These are phyloP conservation scores for Trachelus stipa DNA, from an alignment of 2,888 invertebrate species.

Conservation along the genomic window DNA sequence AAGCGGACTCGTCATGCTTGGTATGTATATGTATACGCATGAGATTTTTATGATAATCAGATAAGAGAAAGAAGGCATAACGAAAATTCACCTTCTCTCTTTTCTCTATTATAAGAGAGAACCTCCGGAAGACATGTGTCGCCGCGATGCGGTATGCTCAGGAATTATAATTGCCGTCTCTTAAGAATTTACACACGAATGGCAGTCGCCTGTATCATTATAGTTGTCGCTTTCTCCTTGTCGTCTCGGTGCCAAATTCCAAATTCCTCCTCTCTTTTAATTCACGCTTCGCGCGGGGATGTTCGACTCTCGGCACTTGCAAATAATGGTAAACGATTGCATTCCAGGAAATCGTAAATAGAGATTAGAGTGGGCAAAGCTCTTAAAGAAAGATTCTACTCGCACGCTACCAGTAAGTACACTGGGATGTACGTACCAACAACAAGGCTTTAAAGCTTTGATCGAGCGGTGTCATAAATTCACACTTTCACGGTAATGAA, in stretches of 20 bases:
- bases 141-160: slow-evolving; percentile 8
- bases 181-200: not conserved
- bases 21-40: not conserved
- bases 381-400: slow-evolving; percentile 4
- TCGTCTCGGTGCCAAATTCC: not conserved
- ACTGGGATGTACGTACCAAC: not conserved
- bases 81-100: not conserved
- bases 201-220: not conserved
- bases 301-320: not conserved
- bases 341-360: slow-evolving; percentile 31
- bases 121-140: slow-evolving; percentile 16
- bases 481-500: slow-evolving; percentile 44
- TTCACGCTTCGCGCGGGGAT: not conserved
- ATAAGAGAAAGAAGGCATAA: not conserved
- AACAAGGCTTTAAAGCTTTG: slow-evolving; percentile 25
- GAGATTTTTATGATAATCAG: slow-evolving; percentile 19
- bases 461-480: slow-evolving; percentile 34
- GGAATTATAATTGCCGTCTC: slow-evolving; percentile 17
- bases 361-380: slow-evolving; percentile 33
- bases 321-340: not conserved
- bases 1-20: not conserved
- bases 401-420: slow-evolving; percentile 5
- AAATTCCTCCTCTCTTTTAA: not conserved
- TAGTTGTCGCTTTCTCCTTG: not conserved
- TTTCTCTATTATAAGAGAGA: not conserved